Conservation (phyloP, 2,113 vertebrate genomes). For the Paracanthobrama guichenoti region DNA sequence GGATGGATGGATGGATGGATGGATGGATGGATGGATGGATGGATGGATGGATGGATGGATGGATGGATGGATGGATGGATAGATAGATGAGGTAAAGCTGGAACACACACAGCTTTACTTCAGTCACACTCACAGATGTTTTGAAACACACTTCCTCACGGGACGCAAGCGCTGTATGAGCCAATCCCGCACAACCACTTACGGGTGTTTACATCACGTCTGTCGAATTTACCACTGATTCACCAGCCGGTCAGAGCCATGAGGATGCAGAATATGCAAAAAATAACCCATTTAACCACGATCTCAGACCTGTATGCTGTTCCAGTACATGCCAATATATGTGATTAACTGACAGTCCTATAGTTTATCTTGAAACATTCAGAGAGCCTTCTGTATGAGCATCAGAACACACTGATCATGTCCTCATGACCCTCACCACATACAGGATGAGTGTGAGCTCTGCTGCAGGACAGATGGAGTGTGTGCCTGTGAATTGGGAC, state of each 20-base stretch:
- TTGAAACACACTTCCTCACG: background rate
- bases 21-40: no score
- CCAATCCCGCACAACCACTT: background rate
- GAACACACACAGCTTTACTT: background rate
- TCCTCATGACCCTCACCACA: background rate
- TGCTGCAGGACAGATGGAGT: constrained; percentile 40
- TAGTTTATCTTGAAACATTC: no score
- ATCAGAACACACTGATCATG: background rate
- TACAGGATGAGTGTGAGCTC: background rate
- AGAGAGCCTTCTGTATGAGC: no score
- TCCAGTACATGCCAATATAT: no score
- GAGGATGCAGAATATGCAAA: background rate
- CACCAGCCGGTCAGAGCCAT: background rate
- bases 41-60: no score
- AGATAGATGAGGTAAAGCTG: no score
- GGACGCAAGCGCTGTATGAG: background rate
- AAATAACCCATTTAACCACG: no score
- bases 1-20: no score
- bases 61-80: no score
- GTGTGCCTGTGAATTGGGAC: constrained; percentile 57
- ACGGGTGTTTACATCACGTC: background rate
- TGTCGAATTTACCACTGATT: background rate
- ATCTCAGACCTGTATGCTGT: no score
- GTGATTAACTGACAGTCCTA: no score
- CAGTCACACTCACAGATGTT: background rate